Evolutionary conservation across 2,888 invertebrate genomes (phyloP).

Genomic region (Caenorhabditis uteleia): DNA sequence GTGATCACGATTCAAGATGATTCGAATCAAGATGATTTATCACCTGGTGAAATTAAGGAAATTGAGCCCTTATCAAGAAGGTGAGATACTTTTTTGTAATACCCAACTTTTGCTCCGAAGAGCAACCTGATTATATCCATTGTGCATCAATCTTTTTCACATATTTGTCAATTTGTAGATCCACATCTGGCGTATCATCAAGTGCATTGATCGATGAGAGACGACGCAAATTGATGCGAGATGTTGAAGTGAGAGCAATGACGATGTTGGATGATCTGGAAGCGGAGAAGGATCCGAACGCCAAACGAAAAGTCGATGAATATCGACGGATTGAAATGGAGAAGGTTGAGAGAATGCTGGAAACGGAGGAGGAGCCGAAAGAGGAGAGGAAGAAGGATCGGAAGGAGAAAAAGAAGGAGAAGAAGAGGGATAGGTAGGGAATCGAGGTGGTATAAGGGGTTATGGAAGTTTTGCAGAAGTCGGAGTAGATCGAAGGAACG

Average conservation of each 20-base stretch:
- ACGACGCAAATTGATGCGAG: conserved; percentile 22
- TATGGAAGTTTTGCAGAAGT: too few relatives aligned
- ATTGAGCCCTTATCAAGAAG: not conserved
- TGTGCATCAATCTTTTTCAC: too few relatives aligned
- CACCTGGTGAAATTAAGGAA: conserved; percentile 9
- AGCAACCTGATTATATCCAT: too few relatives aligned
- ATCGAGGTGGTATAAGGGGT: too few relatives aligned
- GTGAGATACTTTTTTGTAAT: conserved; percentile 5
- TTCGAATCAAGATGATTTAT: conserved; percentile 29
- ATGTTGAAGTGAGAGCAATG: conserved; percentile 60
- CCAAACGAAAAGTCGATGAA: conserved; percentile 36
- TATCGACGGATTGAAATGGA: conserved; percentile 36
- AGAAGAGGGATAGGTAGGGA: conserved; percentile 9
- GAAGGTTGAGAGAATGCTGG: conserved; percentile 40
- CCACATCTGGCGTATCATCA: too few relatives aligned
- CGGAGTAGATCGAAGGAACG: conserved; percentile 12
- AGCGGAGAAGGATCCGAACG: conserved; percentile 45
- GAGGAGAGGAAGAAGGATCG: conserved; percentile 6
- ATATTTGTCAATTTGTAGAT: too few relatives aligned
- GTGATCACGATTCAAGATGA: not conserved
- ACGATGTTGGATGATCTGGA: conserved; percentile 65
- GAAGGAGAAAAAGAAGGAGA: conserved; percentile 8
- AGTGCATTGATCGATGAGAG: conserved; percentile 12
- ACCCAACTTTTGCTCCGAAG: too few relatives aligned
- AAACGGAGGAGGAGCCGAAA: conserved; percentile 3